phyloP scores from a whole-genome alignment of 2,888 invertebrate genomes.

The Lycaena phlaeas region DNA sequence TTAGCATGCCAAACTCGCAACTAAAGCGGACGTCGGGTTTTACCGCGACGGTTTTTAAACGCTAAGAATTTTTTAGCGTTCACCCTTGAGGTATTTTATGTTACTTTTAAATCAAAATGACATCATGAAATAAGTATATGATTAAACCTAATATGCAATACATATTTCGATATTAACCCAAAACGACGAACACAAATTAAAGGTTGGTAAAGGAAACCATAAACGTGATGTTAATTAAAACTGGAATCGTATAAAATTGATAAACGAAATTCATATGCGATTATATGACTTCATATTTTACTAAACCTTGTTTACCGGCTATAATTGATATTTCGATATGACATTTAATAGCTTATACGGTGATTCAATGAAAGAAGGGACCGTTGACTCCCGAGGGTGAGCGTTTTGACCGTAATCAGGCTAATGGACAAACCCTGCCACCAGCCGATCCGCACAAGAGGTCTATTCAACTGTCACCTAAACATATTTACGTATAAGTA shows the following conservation, averaged over 20 bases:
- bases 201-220: neutral
- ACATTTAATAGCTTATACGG: conserved; percentile 17
- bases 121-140: no score
- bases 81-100: no score
- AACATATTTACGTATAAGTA: conserved; percentile 20
- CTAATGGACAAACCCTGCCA: conserved; percentile 62
- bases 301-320: conserved; percentile 10
- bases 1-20: no score
- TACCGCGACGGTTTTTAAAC: no score
- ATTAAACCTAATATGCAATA: no score
- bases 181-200: neutral
- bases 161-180: neutral
- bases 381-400: conserved; percentile 37
- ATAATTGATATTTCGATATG: conserved; percentile 16
- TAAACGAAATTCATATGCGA: neutral
- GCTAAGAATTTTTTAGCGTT: no score
- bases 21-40: no score
- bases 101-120: no score
- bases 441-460: conserved; percentile 40
- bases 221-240: conserved; percentile 2
- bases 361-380: conserved; percentile 18
- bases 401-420: conserved; percentile 65
- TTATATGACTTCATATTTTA: conserved; percentile 8
- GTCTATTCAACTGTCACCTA: conserved; percentile 47
- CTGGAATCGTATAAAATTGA: neutral